Evolutionary conservation across 2,888 invertebrate genomes (phyloP), one percentile per base, ranked within the genome.

Genomic region (Ornithoptera priamus): DNA sequence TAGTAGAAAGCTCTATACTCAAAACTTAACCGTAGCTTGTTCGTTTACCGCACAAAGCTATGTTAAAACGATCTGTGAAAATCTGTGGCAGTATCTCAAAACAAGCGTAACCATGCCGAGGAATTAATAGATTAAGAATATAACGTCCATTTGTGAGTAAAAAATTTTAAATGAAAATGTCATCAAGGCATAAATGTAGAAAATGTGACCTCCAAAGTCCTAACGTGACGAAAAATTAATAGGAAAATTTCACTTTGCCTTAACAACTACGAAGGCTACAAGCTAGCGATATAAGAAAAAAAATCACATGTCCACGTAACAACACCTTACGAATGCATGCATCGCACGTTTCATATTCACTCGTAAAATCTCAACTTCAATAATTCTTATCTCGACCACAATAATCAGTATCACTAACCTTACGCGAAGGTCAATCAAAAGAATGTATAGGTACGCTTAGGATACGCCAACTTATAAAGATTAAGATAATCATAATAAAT

Each of bases 361-460:
- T 81, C 82, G 83, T 79, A 81, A 65, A 81, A 82, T 79, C 81
- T 85, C 83, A 81, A 85, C 85, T 82, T 79, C 82, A 81, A 80
- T 76, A 86, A 86, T 86, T 85, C 85, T 83, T 79, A 84, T 82
- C 84, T 84, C 82, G 82, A 84, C 84, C 88, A 86, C 83, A 85
- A 84, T 85, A 87, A 88, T 82, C 89, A 90, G 86, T 92, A 92
- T 92, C 92, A 92, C 92, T 92, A 92, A 92, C 92, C 92, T 92
- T 92, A 84, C 90, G 75, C 84, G 87, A 92, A 92, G 92, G 92
- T 92, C 90, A 92, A 92, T 91, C 82, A 80, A 90, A 89, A 92
- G 92, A 92, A 92, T 92, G 92, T 92, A 90, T 90, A 89, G 90
- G 89, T 91, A 90, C 85, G 88, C 90, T 88, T 90, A 90, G 80